Percentiles rank a stretch among this genome's conserved stretches.
These are phyloP conservation scores for Nemoura dubitans DNA, from an alignment of 2,888 invertebrate genomes.

Conservation along the genomic window DNA sequence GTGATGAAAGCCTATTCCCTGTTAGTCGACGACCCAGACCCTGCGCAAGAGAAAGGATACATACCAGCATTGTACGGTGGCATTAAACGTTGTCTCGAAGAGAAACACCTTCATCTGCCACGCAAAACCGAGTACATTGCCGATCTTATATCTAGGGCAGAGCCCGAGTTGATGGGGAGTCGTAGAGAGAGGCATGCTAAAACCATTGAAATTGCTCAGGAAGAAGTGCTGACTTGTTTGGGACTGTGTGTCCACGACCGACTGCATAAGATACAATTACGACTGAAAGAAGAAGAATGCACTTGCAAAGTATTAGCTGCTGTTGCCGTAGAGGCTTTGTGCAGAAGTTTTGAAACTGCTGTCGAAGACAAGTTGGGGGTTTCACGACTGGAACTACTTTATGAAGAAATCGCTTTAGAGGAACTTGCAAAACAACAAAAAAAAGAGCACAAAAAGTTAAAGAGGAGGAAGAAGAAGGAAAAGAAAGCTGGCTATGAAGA, in stretches of 20 bases:
- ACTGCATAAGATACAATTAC: constrained; percentile 85
- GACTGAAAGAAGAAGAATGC: constrained; percentile 89
- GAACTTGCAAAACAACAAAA: constrained; percentile 85
- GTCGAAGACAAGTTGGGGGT: constrained; percentile 90
- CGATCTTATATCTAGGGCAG: constrained; percentile 86
- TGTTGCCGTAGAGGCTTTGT: constrained; percentile 85
- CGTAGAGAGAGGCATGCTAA: constrained; percentile 93
- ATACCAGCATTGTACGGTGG: constrained; percentile 87
- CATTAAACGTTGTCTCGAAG: constrained; percentile 84
- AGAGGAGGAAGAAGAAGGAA: constrained; percentile 73
- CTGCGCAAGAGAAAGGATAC: constrained; percentile 88
- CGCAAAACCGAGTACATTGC: constrained; percentile 89
- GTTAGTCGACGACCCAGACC: constrained; percentile 84
- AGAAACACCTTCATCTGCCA: constrained; percentile 88
- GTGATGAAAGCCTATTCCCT: constrained; percentile 86
- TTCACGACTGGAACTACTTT: constrained; percentile 86
- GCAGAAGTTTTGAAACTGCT: constrained; percentile 89
- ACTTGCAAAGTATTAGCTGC: constrained; percentile 94
- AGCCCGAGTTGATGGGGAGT: constrained; percentile 89
- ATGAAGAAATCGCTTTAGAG: constrained; percentile 87
- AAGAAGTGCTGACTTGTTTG: constrained; percentile 93
- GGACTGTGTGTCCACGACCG: constrained; percentile 93
- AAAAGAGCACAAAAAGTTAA: constrained; percentile 87
- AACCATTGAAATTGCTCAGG: constrained; percentile 96
- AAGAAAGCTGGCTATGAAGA: constrained; percentile 68